Conservation (phyloP, 2,797 vertebrate species). For the Lutjanus campechanus region DNA sequence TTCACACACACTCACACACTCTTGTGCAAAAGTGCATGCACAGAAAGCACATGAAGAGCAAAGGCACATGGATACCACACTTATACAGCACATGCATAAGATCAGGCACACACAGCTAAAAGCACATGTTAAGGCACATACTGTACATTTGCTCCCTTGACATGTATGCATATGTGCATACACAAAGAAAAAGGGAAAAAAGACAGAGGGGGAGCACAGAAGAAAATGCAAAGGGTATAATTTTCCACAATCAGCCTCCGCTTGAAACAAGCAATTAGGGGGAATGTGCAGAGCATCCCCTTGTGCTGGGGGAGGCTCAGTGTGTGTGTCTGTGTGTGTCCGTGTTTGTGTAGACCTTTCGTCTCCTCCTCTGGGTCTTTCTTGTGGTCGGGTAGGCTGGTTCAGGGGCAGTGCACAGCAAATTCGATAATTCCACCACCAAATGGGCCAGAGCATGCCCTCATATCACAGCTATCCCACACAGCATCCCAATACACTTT, state of each 20-base stretch:
- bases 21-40: not conserved
- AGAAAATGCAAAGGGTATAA: conserved; percentile 88
- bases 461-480: conserved; percentile 42
- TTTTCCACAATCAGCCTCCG: conserved; percentile 95
- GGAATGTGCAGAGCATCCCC: conserved; percentile 87
- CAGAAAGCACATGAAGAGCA: not conserved
- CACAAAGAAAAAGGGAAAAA: conserved; percentile 62
- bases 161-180: conserved; percentile 59
- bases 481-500: conserved; percentile 21
- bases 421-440: conserved; percentile 92
- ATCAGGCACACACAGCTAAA: conserved; percentile 4
- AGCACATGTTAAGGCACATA: conserved; percentile 25
- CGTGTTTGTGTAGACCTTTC: conserved; percentile 82
- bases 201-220: conserved; percentile 50
- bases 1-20: conserved; percentile 4
- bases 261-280: conserved; percentile 95
- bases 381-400: conserved; percentile 87
- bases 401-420: conserved; percentile 92
- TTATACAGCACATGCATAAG: conserved; percentile 6
- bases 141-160: conserved; percentile 33
- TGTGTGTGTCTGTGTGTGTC: conserved; percentile 51
- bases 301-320: conserved; percentile 85
- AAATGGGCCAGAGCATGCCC: conserved; percentile 88
- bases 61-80: conserved; percentile 2
- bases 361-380: conserved; percentile 87